Evolutionary conservation across 2,888 invertebrate genomes (phyloP), one percentile per base, ranked within the genome.

Genomic region (Drosophila mulleri): DNA sequence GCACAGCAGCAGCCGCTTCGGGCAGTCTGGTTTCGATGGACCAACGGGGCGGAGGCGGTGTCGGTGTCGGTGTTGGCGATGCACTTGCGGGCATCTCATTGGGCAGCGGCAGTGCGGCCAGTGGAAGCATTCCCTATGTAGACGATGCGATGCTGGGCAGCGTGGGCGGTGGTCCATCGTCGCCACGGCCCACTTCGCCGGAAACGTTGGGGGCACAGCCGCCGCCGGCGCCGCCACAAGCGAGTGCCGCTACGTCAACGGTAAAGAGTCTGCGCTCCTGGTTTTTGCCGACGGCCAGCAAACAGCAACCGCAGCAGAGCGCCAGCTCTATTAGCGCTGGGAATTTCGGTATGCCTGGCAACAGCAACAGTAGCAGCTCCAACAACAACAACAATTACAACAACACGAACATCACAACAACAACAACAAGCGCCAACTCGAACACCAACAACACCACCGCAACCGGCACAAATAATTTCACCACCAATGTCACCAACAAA

Each of bases 401-500:
- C 72, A 79, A 65, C 72, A 81, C 72, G 71, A 83, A 70, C 65
- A 76, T 70, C 67, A 76, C 83, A 75, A 75, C 74, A 75, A 59
- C 80, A 76, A 59, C 80, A 76, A 76, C 79, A 59, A 75, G 80
- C 81, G 75, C 58, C 84, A 78, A 67, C 57, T 74, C 60, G 74
- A 78, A 78, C 75, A 80, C 72, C 70, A 81, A 67, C 74, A 80
- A 77, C 73, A 79, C 72, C 71, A 77, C 72, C 67, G 67, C 83
- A 76, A 81, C 79, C 61, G 83, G 83, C 83, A 83, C 88, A 71
- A 90, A 82, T 80, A 90, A 88, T 85, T 82, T 84, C 82, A 89
- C 88, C 82, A 80, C 81, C 83, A 89, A 85, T 88, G 84, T 82
- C 88, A 90, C 88, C 85, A 88, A 74, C 84, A 90, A 90, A 91